Evolutionary conservation across 1,140 invertebrate genomes (phyloP), one percentile per base, ranked within the genome.

Genomic region (Papilio aristodemus): DNA sequence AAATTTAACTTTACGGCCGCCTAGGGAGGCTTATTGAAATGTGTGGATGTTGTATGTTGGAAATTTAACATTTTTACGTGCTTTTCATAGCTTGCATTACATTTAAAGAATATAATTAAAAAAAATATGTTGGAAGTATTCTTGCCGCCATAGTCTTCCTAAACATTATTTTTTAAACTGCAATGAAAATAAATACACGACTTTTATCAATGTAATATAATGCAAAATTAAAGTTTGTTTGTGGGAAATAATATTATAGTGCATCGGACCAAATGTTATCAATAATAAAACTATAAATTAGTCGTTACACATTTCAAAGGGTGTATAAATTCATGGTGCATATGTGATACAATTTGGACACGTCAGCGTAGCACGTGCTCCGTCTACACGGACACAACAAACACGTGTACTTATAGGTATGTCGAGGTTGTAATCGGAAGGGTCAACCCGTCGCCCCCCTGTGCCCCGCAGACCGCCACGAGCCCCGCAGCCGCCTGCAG

Each of bases 391-490:
- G 38, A 67, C 67, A 73, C 58, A 58, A 73, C n/a, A 57, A 57
- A 62, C 59, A 62, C 57, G 32, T 36, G 59, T 38, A 19, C 32
- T 38, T 62, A 58, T 71, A 68, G 70, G 37, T 68, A 72, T 70
- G 67, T 71, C 14, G 63, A 54, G 4, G 14, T 36, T 58, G 67
- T 67, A 66, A 67, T 74, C 60, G 72, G 77, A 76, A 76, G 77
- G 77, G 77, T 79, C 77, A 76, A 63, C 70, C 71, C 62, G 19
- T 41, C 64, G 46, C 68, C 63, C 70, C 64, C 67, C 25, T 27
- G 63, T 19, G n/a, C n/a, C n/a, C n/a, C n/a, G n/a, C n/a, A n/a
- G n/a, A n/a, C 62, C 10, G 62, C 36, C 69, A 41, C 37, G n/a
- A 9, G 19, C 69, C 66, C 69, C 74, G 50, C 68, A 32, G 27